Evolutionary conservation across 1,140 invertebrate genomes (phyloP), one percentile per base, ranked within the genome.

Genomic region (Schlechtendalia chinensis): DNA sequence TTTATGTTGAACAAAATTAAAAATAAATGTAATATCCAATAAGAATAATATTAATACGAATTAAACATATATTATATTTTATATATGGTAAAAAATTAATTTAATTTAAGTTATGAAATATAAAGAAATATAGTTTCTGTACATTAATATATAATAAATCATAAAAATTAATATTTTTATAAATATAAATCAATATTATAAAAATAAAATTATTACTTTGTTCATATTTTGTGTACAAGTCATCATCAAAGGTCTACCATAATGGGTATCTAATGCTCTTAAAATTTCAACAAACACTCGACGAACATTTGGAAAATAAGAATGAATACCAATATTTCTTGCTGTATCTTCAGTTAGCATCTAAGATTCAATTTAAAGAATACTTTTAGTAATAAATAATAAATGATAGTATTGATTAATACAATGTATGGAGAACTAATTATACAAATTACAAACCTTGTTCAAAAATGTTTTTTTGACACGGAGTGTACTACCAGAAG

Each of bases 381-480:
- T 45, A 71, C 1, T 8, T 39, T 39, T 39, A 39, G 8, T 39
- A 39, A 39, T 47, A 32, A 67, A 67, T 47, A 39, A 19, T 32
- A 39, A 69, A 39, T 2, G 3, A 27, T 14, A n/a, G 3, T 69
- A 50, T 69, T 11, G 32, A 39, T 39, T 39, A 22, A 1, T 14
- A 39, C 24, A 32, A 1, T 32, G 39, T 14, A 59, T 50, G 12
- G 1, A 50, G 5, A 50, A 50, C 14, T 50, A 50, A 50, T 12
- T 1, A 50, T 50, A 50, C 12, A 8, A 50, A 12, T 50, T 50
- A 50, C 47, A 12, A 50, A 50, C 47, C 84, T 97, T 97, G 84
- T 96, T 98, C 0, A 98, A 86, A 86, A 96, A 98, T 3, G 96
- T 99, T 85, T 98, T 98, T 85, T 98, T 98, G 0, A 98, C 94